Base-by-base conservation (phyloP, 2,888 invertebrate genomes). In the Seira sanloemensis region DNA sequence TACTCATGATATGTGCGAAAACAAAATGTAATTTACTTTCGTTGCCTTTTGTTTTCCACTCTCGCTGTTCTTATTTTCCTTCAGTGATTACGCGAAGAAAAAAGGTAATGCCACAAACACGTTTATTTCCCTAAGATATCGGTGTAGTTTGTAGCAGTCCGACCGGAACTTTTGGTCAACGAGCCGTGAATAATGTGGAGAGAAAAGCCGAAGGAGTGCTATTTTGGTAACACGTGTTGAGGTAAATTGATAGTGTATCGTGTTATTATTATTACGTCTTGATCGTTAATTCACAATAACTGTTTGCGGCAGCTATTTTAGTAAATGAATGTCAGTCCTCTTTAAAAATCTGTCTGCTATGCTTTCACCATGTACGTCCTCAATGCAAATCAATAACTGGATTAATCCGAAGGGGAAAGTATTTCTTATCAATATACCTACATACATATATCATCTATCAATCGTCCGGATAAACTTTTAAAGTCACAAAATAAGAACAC, bases 161-260 rank as follows among this genome's bases (percentile, higher is more conserved):
- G 68, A 78, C 78, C 78, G 78, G 78, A 78, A 78, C 78, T 72
- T 68, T 54, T 50, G 67, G 26, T 19, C 73, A 79, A 67, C 78
- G 78, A 73, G 73, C 78, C 78, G 54, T 79, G 78, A 79, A 79
- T 54, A 50, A 54, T 50, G 54, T 72, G 72, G 5, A 7, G n/a
- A 18, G 50, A 50, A 50, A 50, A n/a, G n/a, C 50, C 50, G 16
- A 50, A 16, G 50, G 12, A 16, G 50, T 50, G 50, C 50, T 50
- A n/a, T 50, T 16, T 50, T 50, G 50, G 50, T 50, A 50, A 12
- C 50, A 50, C 50, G 50, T 50, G 50, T 18, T 16, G 16, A 50
- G 50, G 50, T 50, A 50, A n/a, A n/a, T 50, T 16, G 5, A 50
- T 50, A 50, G 50, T 18, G 12, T 50, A 50, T 7, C 2, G 16